Conservation (phyloP, 2,888 invertebrate genomes). For the Sepioteuthis lessoniana region DNA sequence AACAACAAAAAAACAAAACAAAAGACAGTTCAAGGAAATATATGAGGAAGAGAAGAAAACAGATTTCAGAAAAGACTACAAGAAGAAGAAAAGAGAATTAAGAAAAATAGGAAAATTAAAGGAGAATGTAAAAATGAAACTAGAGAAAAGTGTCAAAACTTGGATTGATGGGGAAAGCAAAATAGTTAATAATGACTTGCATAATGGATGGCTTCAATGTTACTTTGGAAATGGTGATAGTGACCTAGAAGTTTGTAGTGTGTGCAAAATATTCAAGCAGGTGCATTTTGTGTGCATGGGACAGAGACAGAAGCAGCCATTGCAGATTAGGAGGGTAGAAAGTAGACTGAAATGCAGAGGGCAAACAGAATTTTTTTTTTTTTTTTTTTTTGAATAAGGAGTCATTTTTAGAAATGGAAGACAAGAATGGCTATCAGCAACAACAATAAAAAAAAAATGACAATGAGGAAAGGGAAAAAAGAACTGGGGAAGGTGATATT, state of each 20-base stretch:
- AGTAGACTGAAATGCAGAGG: neutral
- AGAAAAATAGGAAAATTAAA: neutral
- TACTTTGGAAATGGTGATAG: neutral
- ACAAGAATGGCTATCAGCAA: neutral
- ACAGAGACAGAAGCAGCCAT: neutral
- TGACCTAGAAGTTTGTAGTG: neutral
- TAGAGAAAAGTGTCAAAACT: neutral
- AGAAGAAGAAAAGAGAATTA: neutral
- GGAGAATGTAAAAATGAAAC: neutral
- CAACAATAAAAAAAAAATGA: neutral
- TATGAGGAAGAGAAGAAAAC: neutral
- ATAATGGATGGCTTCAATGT: slow-evolving; percentile 2
- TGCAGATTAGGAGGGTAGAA: neutral
- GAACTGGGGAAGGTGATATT: neutral
- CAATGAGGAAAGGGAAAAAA: neutral
- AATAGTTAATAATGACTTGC: neutral
- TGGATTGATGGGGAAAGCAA: neutral
- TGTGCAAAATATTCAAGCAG: slow-evolving; percentile 33
- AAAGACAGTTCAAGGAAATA: neutral
- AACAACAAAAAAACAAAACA: neutral
- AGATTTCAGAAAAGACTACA: neutral
- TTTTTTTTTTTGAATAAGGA: neutral
- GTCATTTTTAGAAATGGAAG: neutral
- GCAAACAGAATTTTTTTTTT: neutral
- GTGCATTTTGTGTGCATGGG: neutral